phyloP scores from a whole-genome alignment of 2,113 vertebrate species.

The Lophura nycthemera region DNA sequence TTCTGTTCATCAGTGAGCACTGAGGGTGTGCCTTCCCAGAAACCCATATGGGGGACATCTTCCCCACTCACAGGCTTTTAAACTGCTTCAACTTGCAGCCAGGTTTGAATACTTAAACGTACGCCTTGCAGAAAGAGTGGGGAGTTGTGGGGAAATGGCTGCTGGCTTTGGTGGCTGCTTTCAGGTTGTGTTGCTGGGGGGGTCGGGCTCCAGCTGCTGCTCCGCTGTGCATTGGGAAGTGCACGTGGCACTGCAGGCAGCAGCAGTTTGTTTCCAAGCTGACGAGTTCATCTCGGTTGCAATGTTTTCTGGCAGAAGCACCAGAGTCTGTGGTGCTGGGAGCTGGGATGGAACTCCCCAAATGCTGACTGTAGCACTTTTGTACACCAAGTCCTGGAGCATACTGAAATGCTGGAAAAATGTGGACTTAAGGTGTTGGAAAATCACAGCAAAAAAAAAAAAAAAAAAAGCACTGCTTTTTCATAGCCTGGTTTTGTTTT shows the following conservation, averaged over 20 bases:
- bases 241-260: background rate
- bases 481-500: background rate
- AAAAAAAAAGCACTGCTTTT: background rate
- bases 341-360: rapidly evolving
- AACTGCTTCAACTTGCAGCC: background rate
- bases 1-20: background rate
- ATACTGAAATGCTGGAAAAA: background rate
- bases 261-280: background rate
- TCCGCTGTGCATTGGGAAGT: background rate
- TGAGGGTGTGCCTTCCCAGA: background rate
- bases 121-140: background rate
- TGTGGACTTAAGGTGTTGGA: too few relatives aligned
- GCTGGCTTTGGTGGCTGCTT: background rate
- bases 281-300: background rate
- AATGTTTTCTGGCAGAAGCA: background rate
- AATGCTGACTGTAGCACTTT: background rate
- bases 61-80: background rate
- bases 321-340: background rate
- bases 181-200: background rate
- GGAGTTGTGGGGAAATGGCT: background rate
- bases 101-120: background rate
- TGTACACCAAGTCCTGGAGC: background rate
- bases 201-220: background rate
- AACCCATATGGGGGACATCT: background rate
- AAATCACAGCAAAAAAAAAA: background rate